phyloP scores from a whole-genome alignment of 2,797 vertebrate species.

The Mionectes olivaceus region DNA sequence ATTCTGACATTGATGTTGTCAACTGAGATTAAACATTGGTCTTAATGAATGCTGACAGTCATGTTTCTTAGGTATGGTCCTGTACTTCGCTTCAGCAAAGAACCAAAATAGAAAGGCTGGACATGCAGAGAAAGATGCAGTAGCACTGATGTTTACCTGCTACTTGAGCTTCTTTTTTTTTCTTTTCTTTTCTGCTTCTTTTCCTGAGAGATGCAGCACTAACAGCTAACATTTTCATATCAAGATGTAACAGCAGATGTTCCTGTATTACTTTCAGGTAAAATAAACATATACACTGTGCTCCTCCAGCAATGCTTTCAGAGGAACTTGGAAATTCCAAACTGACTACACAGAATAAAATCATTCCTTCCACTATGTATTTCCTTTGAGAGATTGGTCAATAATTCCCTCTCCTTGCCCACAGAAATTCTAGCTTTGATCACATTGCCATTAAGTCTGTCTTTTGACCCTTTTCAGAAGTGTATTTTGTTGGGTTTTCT shows the following conservation, averaged over 20 bases:
- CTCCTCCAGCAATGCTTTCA: background rate
- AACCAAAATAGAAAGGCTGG: constrained; percentile 57
- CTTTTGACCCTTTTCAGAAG: background rate
- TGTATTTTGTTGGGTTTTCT: background rate
- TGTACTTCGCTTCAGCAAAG: constrained; percentile 54
- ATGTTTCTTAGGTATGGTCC: constrained; percentile 66
- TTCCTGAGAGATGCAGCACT: background rate
- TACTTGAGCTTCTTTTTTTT: background rate
- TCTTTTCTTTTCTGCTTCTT: background rate
- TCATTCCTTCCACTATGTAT: background rate
- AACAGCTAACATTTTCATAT: constrained; percentile 51
- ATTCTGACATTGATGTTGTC: constrained; percentile 79
- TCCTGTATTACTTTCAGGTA: background rate
- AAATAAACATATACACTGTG: background rate
- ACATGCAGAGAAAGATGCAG: background rate
- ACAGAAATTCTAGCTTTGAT: background rate
- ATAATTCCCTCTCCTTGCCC: background rate
- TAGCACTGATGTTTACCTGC: background rate
- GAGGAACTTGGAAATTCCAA: background rate
- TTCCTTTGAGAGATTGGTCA: background rate
- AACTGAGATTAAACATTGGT: constrained; percentile 74
- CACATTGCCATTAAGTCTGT: background rate
- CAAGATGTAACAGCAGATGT: constrained; percentile 25
- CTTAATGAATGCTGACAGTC: constrained; percentile 79
- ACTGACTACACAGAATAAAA: background rate